These are phyloP conservation scores for Ischnura elegans DNA, from an alignment of 2,888 invertebrate genomes.

Conservation along the genomic window DNA sequence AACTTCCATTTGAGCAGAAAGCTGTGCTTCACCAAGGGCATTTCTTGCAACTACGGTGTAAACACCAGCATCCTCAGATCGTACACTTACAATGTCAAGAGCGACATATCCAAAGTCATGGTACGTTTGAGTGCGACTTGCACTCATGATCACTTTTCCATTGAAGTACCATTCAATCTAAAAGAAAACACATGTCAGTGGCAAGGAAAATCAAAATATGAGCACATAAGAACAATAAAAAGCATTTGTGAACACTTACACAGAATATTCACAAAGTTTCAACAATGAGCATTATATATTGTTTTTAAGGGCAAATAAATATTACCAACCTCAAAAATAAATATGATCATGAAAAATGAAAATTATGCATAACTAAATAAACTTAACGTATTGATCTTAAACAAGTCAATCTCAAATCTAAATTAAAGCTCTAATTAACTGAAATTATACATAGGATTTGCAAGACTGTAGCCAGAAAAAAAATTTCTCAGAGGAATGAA, in stretches of 20 bases:
- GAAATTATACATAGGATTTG: not conserved
- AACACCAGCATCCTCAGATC: conserved; percentile 94
- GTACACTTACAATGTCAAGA: conserved; percentile 94
- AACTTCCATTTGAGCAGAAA: conserved; percentile 90
- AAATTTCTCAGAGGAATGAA: not conserved
- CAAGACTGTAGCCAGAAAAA: conserved; percentile 7
- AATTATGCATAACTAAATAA: no score
- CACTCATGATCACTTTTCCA: conserved; percentile 92
- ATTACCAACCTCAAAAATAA: no score
- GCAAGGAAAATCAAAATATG: not conserved
- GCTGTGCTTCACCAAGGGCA: conserved; percentile 92
- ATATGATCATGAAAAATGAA: no score
- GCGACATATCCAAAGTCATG: conserved; percentile 99
- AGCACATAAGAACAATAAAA: no score
- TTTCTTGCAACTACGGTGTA: conserved; percentile 97
- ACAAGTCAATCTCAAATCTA: no score
- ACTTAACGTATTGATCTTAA: no score
- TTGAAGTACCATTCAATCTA: conserved; percentile 98
- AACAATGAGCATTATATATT: no score
- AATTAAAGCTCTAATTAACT: no score
- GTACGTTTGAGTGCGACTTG: conserved; percentile 95
- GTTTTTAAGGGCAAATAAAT: no score
- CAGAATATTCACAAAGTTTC: not conserved
- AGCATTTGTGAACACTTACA: no score
- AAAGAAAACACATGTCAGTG: conserved; percentile 68